Conservation (phyloP, 2,888 invertebrate genomes). For the Sympetrum striolatum region DNA sequence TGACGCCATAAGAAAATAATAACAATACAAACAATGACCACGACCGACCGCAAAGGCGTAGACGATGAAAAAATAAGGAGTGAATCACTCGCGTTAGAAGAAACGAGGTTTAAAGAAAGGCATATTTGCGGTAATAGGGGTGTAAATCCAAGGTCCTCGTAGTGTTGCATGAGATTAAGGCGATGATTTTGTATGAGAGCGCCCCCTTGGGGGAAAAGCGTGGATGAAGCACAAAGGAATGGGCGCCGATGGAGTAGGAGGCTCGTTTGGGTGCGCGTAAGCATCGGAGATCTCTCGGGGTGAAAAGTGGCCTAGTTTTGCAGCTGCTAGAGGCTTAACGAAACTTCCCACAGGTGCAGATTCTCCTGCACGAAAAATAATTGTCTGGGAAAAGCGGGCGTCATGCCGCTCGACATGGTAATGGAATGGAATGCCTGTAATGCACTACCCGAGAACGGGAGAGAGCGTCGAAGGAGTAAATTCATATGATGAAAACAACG, state of each 20-base stretch:
- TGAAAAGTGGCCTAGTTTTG: background rate
- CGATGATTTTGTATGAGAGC: background rate
- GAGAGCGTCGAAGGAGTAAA: too few relatives aligned
- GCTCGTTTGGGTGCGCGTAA: too few relatives aligned
- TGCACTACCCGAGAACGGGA: too few relatives aligned
- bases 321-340: background rate
- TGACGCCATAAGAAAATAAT: too few relatives aligned
- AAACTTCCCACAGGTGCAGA: background rate
- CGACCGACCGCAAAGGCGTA: too few relatives aligned
- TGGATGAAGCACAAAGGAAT: background rate
- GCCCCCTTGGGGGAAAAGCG: background rate
- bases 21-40: too few relatives aligned
- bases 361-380: background rate
- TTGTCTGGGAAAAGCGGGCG: background rate
- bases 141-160: background rate
- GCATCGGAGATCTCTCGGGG: background rate
- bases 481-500: too few relatives aligned
- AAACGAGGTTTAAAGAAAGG: background rate
- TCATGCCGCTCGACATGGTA: too few relatives aligned
- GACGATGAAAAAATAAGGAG: background rate
- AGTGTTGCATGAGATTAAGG: background rate
- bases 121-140: background rate
- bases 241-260: background rate
- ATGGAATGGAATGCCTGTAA: too few relatives aligned
- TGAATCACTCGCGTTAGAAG: background rate